Evolutionary conservation across 30 jellyfish, hydroid and myxozoan species (phyloP).

Genomic region (Cassiopea xamachana): DNA sequence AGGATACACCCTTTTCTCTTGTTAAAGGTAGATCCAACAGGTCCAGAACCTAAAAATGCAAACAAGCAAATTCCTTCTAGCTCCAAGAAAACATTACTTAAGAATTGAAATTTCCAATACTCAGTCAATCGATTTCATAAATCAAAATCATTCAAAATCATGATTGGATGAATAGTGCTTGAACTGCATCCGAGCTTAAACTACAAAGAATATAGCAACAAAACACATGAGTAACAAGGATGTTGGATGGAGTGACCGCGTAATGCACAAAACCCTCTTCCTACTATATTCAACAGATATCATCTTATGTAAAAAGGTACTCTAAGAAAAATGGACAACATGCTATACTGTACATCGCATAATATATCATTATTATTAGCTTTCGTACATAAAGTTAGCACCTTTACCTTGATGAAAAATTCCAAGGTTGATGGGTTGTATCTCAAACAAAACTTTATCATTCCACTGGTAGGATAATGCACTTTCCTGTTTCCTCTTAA

Average conservation of each 20-base stretch:
- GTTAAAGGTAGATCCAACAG: constrained; percentile 84
- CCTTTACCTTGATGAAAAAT: constrained; percentile 58
- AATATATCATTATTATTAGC: too few relatives aligned
- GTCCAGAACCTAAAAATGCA: constrained; percentile 73
- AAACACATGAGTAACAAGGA: background rate
- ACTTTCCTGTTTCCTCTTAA: constrained; percentile 37
- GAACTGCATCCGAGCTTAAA: too few relatives aligned
- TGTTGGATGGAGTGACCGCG: too few relatives aligned
- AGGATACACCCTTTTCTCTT: constrained; percentile 92
- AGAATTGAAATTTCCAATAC: too few relatives aligned
- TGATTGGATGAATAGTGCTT: too few relatives aligned
- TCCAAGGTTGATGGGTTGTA: constrained; percentile 57
- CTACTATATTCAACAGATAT: too few relatives aligned
- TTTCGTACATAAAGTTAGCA: background rate
- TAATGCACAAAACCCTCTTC: too few relatives aligned
- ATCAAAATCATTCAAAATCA: too few relatives aligned
- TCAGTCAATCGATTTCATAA: too few relatives aligned
- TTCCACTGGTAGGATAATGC: constrained; percentile 70
- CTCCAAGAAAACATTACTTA: background rate
- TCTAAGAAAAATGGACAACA: too few relatives aligned
- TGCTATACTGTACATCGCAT: too few relatives aligned
- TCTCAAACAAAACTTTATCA: constrained; percentile 76
- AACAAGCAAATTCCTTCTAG: background rate
- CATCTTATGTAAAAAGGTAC: too few relatives aligned
- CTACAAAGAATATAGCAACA: background rate